Conservation (phyloP, 2,113 vertebrate genomes). For the human region DNA sequence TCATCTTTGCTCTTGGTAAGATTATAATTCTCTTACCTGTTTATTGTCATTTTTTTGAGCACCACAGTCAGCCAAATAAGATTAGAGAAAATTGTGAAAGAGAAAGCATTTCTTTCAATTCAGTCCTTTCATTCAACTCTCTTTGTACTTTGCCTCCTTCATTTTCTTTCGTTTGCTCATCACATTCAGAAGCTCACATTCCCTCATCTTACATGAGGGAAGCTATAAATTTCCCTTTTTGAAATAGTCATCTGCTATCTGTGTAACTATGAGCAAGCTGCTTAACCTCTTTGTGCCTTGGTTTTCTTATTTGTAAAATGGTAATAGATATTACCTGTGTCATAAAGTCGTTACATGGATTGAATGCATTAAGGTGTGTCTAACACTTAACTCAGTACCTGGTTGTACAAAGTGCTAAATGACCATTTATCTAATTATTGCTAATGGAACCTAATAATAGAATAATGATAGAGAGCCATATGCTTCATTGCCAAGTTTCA, state of each 20-base stretch:
- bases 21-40: not conserved
- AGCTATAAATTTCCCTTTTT: not conserved
- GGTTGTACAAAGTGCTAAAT: not conserved
- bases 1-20: not conserved
- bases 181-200: not conserved
- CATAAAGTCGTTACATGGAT: not conserved
- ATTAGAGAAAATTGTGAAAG: not conserved
- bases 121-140: not conserved
- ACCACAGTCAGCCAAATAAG: not conserved
- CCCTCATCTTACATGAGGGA: not conserved
- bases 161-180: not conserved
- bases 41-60: slow-evolving; percentile 31
- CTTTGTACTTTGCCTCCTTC: not conserved
- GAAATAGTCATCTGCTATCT: not conserved
- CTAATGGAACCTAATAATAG: not conserved
- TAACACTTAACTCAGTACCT: not conserved
- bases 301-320: slow-evolving; percentile 27
- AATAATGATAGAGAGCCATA: not conserved
- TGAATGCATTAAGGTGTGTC: not conserved
- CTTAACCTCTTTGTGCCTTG: not conserved
- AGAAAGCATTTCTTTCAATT: not conserved
- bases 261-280: not conserved
- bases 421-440: not conserved
- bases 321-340: not conserved
- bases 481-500: not conserved